Conservation (phyloP, 2,888 invertebrate species). For the Orchesella flavescens region DNA sequence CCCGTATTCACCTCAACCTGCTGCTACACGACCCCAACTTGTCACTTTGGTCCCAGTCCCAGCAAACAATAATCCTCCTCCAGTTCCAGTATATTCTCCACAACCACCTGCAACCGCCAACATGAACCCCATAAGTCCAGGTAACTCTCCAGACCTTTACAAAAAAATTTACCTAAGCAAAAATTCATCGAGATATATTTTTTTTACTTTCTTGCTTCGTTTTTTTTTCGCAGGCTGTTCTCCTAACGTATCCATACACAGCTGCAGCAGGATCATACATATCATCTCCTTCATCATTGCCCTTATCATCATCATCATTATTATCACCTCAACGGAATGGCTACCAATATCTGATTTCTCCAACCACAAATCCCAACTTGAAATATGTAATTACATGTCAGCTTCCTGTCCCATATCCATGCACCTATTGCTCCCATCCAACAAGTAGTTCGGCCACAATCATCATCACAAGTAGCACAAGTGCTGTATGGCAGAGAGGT, state of each 20-base stretch:
- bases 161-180: too few species aligned
- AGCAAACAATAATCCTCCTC: background rate
- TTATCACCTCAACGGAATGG: background rate
- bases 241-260: background rate
- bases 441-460: background rate
- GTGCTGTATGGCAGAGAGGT: slow-evolving; percentile 19
- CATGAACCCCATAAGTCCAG: too few species aligned
- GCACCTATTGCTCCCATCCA: background rate
- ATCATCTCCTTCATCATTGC: too few species aligned
- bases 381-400: slow-evolving; percentile 20
- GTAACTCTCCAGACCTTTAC: too few species aligned
- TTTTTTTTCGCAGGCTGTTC: background rate
- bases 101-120: too few species aligned
- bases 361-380: slow-evolving; percentile 3
- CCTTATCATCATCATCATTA: too few species aligned
- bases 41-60: too few species aligned
- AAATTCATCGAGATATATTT: background rate
- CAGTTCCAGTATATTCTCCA: too few species aligned
- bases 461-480: background rate
- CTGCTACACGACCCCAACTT: too few species aligned
- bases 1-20: too few species aligned
- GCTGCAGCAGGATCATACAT: background rate
- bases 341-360: background rate
- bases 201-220: background rate
- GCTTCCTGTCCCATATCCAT: slow-evolving; percentile 25